These are phyloP conservation scores for Himalopsyche anomala DNA, from an alignment of 2,888 invertebrate genomes.

Conservation along the genomic window DNA sequence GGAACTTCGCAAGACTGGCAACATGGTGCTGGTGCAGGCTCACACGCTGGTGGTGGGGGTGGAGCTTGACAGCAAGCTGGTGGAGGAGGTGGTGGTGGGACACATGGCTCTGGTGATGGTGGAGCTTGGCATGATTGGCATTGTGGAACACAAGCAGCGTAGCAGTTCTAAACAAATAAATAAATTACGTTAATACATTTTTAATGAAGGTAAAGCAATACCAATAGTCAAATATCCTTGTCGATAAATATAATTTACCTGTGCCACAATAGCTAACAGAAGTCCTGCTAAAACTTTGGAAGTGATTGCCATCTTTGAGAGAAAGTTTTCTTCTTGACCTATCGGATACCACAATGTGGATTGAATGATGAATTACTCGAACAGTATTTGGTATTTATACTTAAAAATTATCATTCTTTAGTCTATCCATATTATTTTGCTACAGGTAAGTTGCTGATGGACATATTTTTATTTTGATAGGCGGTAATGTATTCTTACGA, in stretches of 20 bases:
- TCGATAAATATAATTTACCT: not conserved
- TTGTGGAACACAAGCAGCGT: not conserved
- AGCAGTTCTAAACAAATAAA: not conserved
- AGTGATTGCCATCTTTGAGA: not conserved
- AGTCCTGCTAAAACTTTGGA: not conserved
- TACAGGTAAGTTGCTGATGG: not conserved
- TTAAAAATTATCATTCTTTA: not conserved
- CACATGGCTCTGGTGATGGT: not conserved
- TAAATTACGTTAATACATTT: not conserved
- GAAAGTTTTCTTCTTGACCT: not conserved
- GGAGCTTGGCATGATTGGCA: not conserved
- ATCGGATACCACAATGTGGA: not conserved
- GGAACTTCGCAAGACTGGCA: not conserved
- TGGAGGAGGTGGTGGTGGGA: not conserved
- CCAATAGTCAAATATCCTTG: too few relatives aligned
- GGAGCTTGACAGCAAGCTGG: not conserved
- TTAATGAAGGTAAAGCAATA: too few relatives aligned
- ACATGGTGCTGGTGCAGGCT: too few relatives aligned
- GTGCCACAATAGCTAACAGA: not conserved
- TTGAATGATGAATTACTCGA: not conserved
- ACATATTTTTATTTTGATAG: not conserved
- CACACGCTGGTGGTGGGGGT: not conserved
- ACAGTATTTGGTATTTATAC: not conserved
- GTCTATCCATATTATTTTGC: not conserved
- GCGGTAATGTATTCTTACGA: too few relatives aligned